A percentile compares a stretch with the other conserved stretches of the same genome.
phyloP scores from a whole-genome alignment of 2,888 invertebrate species.

The Amphipoea lucens region DNA sequence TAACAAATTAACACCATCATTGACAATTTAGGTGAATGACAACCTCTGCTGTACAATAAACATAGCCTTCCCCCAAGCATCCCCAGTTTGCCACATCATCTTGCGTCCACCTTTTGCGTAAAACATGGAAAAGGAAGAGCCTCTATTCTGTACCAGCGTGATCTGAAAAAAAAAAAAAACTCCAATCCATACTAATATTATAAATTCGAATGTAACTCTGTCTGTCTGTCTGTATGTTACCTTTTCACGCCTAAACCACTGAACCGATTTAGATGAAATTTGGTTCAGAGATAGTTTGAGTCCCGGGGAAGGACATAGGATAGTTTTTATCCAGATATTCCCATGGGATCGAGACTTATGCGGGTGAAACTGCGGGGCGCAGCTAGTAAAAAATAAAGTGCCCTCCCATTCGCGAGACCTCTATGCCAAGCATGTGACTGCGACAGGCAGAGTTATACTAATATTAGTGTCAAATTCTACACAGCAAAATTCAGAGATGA shows the following conservation, averaged over 20 bases:
- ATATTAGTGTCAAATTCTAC: constrained; percentile 21
- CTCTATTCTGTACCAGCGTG: not conserved
- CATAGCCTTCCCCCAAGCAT: too few species aligned
- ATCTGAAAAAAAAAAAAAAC: not conserved
- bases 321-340: too few species aligned
- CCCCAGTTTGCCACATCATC: not conserved
- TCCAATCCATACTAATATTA: too few species aligned
- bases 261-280: too few species aligned
- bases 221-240: too few species aligned
- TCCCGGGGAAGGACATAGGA: too few species aligned
- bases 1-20: not conserved
- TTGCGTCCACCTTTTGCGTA: not conserved
- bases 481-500: constrained; percentile 11
- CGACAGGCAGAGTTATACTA: constrained; percentile 11
- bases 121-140: not conserved
- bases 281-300: too few species aligned
- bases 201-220: too few species aligned
- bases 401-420: not conserved
- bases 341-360: too few species aligned
- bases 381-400: constrained; percentile 5
- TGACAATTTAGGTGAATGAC: not conserved
- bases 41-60: not conserved
- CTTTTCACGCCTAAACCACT: too few species aligned
- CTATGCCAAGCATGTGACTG: constrained; percentile 4
- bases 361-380: too few species aligned